Conservation (phyloP, 2,113 vertebrate genomes). For the Prionailurus bengalensis region DNA sequence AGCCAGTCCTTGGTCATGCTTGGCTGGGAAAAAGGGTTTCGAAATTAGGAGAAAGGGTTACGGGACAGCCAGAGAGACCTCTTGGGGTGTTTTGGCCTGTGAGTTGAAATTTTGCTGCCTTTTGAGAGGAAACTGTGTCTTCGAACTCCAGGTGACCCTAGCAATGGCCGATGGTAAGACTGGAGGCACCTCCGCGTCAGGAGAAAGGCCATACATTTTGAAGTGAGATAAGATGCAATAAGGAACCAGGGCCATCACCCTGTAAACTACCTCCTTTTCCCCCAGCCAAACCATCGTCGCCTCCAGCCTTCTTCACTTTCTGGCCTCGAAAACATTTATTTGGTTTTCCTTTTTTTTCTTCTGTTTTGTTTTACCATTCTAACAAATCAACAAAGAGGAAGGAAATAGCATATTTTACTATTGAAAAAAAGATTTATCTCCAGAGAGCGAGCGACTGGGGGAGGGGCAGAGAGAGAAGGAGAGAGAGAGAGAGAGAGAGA, state of each 20-base stretch:
- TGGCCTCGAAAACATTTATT: neutral
- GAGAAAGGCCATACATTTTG: rapidly evolving
- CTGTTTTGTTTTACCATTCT: neutral
- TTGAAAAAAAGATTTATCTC: too few relatives aligned
- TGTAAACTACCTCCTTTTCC: neutral
- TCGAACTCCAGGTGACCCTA: neutral
- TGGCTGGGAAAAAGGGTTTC: neutral
- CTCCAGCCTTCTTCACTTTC: neutral
- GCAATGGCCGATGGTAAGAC: neutral
- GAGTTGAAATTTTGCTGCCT: neutral
- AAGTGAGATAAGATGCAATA: neutral
- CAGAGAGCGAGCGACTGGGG: too few relatives aligned
- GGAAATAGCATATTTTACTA: neutral
- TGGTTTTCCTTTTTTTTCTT: neutral
- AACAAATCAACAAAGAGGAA: neutral
- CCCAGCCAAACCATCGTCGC: neutral
- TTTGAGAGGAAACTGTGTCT: neutral
- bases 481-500: too few relatives aligned
- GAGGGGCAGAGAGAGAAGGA: too few relatives aligned
- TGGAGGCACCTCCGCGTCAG: neutral
- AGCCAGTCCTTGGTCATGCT: neutral
- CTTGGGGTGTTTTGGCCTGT: neutral
- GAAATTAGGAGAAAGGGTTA: neutral
- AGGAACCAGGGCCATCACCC: rapidly evolving
- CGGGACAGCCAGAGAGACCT: neutral